Conservation (phyloP, 2,113 vertebrate genomes). For the Euleptes europaea region DNA sequence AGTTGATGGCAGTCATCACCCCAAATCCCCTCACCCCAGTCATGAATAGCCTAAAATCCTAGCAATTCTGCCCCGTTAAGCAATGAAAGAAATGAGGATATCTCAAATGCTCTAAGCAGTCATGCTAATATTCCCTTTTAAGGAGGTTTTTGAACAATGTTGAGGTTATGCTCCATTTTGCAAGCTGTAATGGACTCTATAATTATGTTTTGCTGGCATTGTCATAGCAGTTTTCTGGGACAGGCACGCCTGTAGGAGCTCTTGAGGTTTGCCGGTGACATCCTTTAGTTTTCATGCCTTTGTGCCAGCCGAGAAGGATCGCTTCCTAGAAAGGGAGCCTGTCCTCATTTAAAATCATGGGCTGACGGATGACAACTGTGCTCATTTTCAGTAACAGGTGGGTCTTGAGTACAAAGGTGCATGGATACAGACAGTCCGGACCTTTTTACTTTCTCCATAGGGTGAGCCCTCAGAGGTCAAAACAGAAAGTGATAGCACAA, state of each 20-base stretch:
- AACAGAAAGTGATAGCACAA: background rate
- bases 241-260: background rate
- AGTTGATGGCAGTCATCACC: no score
- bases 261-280: background rate
- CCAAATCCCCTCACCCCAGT: background rate
- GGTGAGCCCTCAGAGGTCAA: background rate
- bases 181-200: conserved; percentile 10
- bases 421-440: background rate
- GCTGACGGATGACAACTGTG: background rate
- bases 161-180: conserved; percentile 23
- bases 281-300: background rate
- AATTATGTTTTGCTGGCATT: conserved; percentile 26
- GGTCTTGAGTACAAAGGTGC: background rate
- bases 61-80: conserved; percentile 8
- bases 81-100: background rate
- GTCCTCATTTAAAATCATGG: background rate
- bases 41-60: conserved; percentile 2
- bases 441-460: background rate
- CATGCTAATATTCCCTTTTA: conserved; percentile 11
- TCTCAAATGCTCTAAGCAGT: background rate
- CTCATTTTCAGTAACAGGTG: conserved; percentile 14
- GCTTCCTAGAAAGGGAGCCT: background rate
- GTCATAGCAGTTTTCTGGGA: conserved; percentile 6
- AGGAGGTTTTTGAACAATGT: conserved; percentile 3
- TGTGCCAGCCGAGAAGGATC: background rate